A percentile compares a stretch with the other conserved stretches of the same genome.
phyloP scores from a whole-genome alignment of 2,888 invertebrate genomes.

The Zygaena filipendulae region DNA sequence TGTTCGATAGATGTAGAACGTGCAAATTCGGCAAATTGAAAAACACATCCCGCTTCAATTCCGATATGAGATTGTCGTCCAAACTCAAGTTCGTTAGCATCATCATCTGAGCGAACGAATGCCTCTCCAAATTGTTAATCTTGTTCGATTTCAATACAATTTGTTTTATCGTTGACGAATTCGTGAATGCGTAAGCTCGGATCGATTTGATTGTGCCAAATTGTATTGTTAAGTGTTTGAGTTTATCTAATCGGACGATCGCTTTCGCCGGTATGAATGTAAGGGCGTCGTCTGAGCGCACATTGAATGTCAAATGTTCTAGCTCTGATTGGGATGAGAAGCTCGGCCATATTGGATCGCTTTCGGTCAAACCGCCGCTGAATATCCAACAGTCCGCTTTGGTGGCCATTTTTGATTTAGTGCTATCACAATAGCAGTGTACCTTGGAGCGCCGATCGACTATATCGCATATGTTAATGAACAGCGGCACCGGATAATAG shows the following conservation, averaged over 20 bases:
- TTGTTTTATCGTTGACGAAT: slow-evolving; percentile 75
- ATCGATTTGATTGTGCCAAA: slow-evolving; percentile 78
- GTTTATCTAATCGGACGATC: slow-evolving; percentile 72
- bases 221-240: slow-evolving; percentile 76
- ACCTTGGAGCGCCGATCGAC: slow-evolving; percentile 53
- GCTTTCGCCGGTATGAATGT: slow-evolving; percentile 78
- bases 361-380: slow-evolving; percentile 66
- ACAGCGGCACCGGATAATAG: slow-evolving; percentile 43
- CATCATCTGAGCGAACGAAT: slow-evolving; percentile 79
- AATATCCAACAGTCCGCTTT: slow-evolving; percentile 83
- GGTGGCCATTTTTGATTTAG: slow-evolving; percentile 64
- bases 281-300: slow-evolving; percentile 75
- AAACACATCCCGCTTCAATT: slow-evolving; percentile 79
- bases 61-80: slow-evolving; percentile 80
- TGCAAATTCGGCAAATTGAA: slow-evolving; percentile 77
- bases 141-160: slow-evolving; percentile 77
- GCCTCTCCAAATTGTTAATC: slow-evolving; percentile 73
- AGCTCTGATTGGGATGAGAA: slow-evolving; percentile 78
- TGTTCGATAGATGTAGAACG: slow-evolving; percentile 83
- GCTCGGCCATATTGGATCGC: slow-evolving; percentile 78
- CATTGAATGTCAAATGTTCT: slow-evolving; percentile 75
- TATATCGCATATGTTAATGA: slow-evolving; percentile 57
- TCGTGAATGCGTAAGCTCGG: slow-evolving; percentile 80
- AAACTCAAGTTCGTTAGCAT: slow-evolving; percentile 76
- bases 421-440: slow-evolving; percentile 60